Evolutionary conservation across 2,888 invertebrate species (phyloP), one percentile per base, ranked within the genome.

Genomic region (Catocala fraxini): DNA sequence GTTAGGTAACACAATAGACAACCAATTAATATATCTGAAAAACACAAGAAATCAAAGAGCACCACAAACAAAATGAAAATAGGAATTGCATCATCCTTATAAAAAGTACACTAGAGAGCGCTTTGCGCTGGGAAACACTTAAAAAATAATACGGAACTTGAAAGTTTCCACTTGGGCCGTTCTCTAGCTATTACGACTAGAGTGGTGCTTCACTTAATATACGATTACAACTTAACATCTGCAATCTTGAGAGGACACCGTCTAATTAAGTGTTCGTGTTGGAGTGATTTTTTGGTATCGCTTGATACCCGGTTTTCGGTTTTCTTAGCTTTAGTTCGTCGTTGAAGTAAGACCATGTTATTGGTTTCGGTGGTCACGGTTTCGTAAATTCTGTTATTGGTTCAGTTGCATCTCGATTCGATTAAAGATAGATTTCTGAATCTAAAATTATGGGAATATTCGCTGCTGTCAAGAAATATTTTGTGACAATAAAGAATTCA

Each of bases 161-260:
- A 60, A 66, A 65, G 61, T 72, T 75, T 64, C 43, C 57, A 47
- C 60, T 69, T 43, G 41, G 53, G 53, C 42, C 53, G 56, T 60
- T 69, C 60, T 51, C 60, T 63, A 54, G 47, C 65, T 72, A 64
- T 73, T 69, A 75, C 35, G 41, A 56, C 15, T 52, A 6, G 63
- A 75, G 65, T 69, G 59, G 51, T 55, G 61, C 63, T 73, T 64
- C 9, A 43, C 39, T 52, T 65, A 65, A 71, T 75, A 68, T 71
- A 75, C 63, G 72, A 63, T 75, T 71, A 71, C 63, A 56, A 63
- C 54, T 59, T 71, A 59, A 61, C 47, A 68, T 68, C 63, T 61
- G 51, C 52, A 65, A 65, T 74, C 56, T 59, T 65, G 5, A 25
- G n/a, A 47, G n/a, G 59, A 61, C 48, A 57, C 41, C 15, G 47